Evolutionary conservation across 1,140 invertebrate species (phyloP).

Genomic region (Drosophila navojoa): DNA sequence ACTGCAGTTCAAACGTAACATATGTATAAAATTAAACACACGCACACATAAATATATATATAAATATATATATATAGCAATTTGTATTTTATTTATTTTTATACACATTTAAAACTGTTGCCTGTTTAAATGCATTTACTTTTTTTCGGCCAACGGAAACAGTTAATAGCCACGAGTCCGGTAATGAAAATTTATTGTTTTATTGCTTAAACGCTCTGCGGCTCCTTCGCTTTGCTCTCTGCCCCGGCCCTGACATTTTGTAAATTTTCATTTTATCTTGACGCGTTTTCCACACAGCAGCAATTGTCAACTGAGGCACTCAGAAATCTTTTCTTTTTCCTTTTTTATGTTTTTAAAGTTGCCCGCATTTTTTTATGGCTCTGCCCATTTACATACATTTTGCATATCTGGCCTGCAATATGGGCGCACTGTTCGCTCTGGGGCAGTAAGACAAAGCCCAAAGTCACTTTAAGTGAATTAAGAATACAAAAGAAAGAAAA

Average conservation of each 20-base stretch:
- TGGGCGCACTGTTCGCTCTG: conserved; percentile 33
- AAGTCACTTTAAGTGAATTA: conserved; percentile 20
- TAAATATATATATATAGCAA: conserved; percentile 6
- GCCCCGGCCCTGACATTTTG: neutral
- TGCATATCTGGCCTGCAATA: conserved; percentile 54
- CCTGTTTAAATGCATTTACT: conserved; percentile 49
- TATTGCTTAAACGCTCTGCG: conserved; percentile 71
- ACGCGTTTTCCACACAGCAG: conserved; percentile 26
- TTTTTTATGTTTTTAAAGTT: conserved; percentile 56
- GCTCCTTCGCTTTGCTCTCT: neutral
- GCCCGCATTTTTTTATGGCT: conserved; percentile 64
- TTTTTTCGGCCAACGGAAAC: conserved; percentile 57
- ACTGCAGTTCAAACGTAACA: conserved; percentile 59
- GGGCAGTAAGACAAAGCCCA: conserved; percentile 50
- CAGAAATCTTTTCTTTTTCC: conserved; percentile 17
- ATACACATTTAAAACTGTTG: conserved; percentile 39
- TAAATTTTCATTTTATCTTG: conserved; percentile 36
- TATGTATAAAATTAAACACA: conserved; percentile 47
- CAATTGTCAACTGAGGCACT: conserved; percentile 35
- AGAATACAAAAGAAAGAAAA: neutral
- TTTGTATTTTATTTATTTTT: conserved; percentile 50
- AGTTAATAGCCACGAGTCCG: conserved; percentile 73
- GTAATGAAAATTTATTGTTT: conserved; percentile 82
- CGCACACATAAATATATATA: conserved; percentile 37
- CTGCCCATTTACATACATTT: conserved; percentile 73